Evolutionary conservation across 2,888 invertebrate genomes (phyloP), one percentile per base, ranked within the genome.

Genomic region (Amphipyra tragopoginis): DNA sequence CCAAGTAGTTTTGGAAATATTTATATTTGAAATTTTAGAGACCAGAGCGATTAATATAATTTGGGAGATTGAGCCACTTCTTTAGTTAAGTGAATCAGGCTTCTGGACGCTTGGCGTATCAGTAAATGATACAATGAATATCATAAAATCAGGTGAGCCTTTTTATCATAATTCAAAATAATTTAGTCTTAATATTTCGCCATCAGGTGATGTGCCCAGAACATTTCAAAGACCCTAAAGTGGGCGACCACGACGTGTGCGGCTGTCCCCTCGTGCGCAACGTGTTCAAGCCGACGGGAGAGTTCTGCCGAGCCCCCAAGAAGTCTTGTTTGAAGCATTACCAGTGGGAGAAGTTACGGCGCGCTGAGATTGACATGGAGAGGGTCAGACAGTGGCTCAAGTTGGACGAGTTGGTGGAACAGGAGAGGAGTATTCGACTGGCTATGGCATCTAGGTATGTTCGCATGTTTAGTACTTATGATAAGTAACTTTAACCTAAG

Each of bases 341-440:
- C 87, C 98, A 98, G 77, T 99, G 99, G 99, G 99, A 99, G 91
- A 99, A 99, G 90, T 92, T 99, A 68, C 95, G 99, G 0, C 91
- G 99, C 14, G 99, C 99, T 0, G 98, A 99, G 95, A 98, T 99
- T 47, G 99, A 99, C 86, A 97, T 99, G 96, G 99, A 99, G 90
- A 90, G 97, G n/a, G 97, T 97, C 0, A 94, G 97, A 0, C 97
- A 99, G 95, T 99, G 99, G 98, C 93, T 99, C 71, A 97, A 98
- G 87, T 95, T 99, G 85, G 99, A 99, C 80, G 99, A 99, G 84
- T 93, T 99, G 44, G 96, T 99, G 52, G 99, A 99, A 81, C 98
- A 99, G 86, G 99, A 99, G 91, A 95, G 98, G 65, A 98, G 97
- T 81, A 97, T 98, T 33, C 95, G 98, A 4, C 95, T 96, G 13